Evolutionary conservation across 2,113 vertebrate genomes (phyloP).

Genomic region (Microcebus ravelobensis): DNA sequence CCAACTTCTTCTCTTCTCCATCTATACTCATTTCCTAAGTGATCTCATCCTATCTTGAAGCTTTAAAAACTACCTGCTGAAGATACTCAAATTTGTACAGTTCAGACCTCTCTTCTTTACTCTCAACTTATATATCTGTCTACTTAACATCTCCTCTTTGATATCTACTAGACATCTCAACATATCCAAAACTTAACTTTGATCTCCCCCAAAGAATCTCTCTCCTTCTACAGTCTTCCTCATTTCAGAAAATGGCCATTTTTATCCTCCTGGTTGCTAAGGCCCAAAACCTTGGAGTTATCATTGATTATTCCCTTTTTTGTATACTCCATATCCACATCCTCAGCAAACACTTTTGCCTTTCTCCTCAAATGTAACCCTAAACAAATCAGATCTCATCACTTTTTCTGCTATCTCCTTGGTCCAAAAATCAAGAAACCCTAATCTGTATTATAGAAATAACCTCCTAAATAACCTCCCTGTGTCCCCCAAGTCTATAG

Average conservation of each 20-base stretch:
- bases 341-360: neutral
- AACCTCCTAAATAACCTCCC: neutral
- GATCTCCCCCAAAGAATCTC: neutral
- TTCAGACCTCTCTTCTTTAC: neutral
- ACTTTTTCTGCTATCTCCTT: neutral
- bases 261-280: neutral
- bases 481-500: neutral
- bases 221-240: neutral
- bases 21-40: neutral
- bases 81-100: neutral
- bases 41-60: neutral
- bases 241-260: neutral
- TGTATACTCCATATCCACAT: neutral
- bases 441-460: neutral
- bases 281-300: neutral
- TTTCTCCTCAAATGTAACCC: neutral
- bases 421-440: neutral
- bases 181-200: neutral
- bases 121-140: neutral
- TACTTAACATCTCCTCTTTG: neutral
- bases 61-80: neutral
- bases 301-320: neutral
- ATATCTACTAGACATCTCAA: neutral
- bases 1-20: neutral
- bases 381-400: neutral